phyloP scores from a whole-genome alignment of 2,113 vertebrate species.

The Chaetodon auriga region DNA sequence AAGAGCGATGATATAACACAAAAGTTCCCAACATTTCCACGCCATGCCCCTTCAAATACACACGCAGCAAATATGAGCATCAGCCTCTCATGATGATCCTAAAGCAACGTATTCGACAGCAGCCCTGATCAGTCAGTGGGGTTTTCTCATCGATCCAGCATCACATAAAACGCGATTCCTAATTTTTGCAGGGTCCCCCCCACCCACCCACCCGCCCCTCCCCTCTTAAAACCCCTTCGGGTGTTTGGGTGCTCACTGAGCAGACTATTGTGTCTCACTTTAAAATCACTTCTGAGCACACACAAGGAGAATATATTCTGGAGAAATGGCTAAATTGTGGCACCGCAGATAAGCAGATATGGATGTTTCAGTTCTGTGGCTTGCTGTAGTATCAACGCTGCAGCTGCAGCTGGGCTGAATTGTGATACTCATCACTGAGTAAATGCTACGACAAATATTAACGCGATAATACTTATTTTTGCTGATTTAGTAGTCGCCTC shows the following conservation, averaged over 20 bases:
- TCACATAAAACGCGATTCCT: conserved; percentile 1
- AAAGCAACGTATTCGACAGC: background rate
- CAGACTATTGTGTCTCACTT: background rate
- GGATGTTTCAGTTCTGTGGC: background rate
- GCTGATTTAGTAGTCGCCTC: background rate
- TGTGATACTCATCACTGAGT: background rate
- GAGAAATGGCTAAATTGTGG: background rate
- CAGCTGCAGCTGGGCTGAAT: background rate
- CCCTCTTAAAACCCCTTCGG: background rate
- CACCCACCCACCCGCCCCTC: too few relatives aligned
- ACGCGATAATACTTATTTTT: too few relatives aligned
- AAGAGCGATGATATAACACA: conserved; percentile 65
- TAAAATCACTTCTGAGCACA: background rate
- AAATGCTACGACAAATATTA: background rate
- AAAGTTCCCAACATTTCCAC: conserved; percentile 54
- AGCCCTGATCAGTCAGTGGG: background rate
- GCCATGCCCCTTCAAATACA: background rate
- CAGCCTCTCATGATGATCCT: background rate
- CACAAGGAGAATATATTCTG: background rate
- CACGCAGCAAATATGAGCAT: background rate
- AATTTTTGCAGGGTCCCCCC: background rate
- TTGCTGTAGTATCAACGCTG: background rate
- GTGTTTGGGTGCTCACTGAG: background rate
- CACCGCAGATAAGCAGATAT: background rate
- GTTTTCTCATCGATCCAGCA: conserved; percentile 4